These are phyloP conservation scores for Kobus ellipsiprymnus DNA, from an alignment of 2,113 vertebrate genomes.

Conservation along the genomic window DNA sequence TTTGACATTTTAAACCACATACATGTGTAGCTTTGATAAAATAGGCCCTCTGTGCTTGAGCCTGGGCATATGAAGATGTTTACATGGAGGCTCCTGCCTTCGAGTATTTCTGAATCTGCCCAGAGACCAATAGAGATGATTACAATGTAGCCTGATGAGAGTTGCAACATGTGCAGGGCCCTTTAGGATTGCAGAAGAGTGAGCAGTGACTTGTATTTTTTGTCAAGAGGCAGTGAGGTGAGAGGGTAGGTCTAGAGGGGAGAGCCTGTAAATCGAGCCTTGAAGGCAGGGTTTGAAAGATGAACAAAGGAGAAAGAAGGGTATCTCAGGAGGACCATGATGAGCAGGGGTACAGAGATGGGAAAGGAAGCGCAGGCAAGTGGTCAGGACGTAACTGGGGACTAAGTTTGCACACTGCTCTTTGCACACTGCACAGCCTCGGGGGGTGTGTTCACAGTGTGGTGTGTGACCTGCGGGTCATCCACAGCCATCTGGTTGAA, in stretches of 20 bases:
- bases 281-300: neutral
- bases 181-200: neutral
- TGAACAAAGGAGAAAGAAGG: neutral
- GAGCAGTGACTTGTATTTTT: neutral
- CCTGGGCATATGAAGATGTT: neutral
- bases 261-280: neutral
- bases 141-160: neutral
- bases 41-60: neutral
- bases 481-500: neutral
- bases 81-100: neutral
- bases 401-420: neutral
- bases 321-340: neutral
- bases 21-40: neutral
- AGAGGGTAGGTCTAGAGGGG: neutral
- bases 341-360: neutral
- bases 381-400: accelerated
- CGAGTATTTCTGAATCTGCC: neutral
- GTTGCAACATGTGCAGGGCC: neutral
- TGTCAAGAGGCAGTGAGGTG: neutral
- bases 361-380: neutral
- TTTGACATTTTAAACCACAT: neutral
- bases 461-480: neutral
- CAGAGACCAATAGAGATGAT: neutral
- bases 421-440: neutral
- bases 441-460: too few species aligned